Percentiles rank a stretch among this genome's conserved stretches.
Evolutionary conservation across 2,797 vertebrate genomes (phyloP).

Genomic region (Fistularia tabacaria): DNA sequence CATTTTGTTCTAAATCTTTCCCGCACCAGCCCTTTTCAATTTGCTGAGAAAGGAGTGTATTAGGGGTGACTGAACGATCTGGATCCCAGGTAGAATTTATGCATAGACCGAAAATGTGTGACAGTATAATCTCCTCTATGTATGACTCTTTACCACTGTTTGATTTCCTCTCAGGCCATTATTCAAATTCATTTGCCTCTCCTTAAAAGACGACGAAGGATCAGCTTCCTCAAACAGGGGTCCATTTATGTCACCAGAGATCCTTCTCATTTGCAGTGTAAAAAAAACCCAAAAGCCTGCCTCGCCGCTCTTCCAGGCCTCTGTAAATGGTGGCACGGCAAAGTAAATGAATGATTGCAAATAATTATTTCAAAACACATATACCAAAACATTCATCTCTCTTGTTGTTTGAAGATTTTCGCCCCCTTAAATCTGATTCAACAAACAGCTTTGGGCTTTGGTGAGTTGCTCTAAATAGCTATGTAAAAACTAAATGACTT

Average conservation of each 20-base stretch:
- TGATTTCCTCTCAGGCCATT: slow-evolving; percentile 9
- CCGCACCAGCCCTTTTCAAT: not conserved
- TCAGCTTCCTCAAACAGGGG: slow-evolving; percentile 29
- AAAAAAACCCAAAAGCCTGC: slow-evolving; percentile 14
- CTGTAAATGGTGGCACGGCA: slow-evolving; percentile 11
- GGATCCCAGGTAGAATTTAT: too few relatives aligned
- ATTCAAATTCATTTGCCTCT: slow-evolving; percentile 29
- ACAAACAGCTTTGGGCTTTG: slow-evolving; percentile 36
- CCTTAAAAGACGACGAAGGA: slow-evolving; percentile 37
- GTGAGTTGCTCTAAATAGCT: slow-evolving; percentile 30
- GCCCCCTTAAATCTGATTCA: slow-evolving; percentile 19
- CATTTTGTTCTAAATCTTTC: too few relatives aligned
- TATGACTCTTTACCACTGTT: slow-evolving; percentile 7
- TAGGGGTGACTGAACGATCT: too few relatives aligned
- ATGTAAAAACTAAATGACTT: slow-evolving; percentile 29
- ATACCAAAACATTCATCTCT: not conserved
- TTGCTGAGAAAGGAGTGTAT: too few relatives aligned
- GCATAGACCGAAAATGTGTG: not conserved
- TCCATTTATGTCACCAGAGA: slow-evolving; percentile 9
- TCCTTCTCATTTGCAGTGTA: slow-evolving; percentile 5
- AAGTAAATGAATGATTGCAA: slow-evolving; percentile 1
- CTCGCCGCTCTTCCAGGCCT: slow-evolving; percentile 15
- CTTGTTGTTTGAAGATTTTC: slow-evolving; percentile 2
- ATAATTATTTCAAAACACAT: slow-evolving; percentile 31
- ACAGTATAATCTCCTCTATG: slow-evolving; percentile 18